Evolutionary conservation across 2,113 vertebrate genomes (phyloP).

Genomic region (Serilophus lunatus): DNA sequence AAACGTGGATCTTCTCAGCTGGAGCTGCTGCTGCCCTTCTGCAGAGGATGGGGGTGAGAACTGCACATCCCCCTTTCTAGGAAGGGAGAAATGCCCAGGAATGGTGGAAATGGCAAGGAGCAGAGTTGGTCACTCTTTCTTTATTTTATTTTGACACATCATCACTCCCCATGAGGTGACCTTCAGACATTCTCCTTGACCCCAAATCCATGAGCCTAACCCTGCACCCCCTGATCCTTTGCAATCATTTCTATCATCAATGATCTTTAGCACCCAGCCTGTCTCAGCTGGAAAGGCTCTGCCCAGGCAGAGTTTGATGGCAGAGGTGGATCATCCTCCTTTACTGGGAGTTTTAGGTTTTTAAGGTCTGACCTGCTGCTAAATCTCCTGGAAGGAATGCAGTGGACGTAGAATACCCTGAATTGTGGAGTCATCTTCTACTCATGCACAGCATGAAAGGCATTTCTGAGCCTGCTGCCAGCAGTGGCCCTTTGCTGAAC

Average conservation of each 20-base stretch:
- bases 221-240: background rate
- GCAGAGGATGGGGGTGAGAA: rapidly evolving
- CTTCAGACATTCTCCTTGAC: background rate
- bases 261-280: background rate
- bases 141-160: background rate
- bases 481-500: background rate
- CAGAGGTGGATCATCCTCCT: background rate
- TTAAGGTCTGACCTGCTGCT: background rate
- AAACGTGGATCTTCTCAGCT: background rate
- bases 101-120: background rate
- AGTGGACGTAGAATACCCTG: background rate
- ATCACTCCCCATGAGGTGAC: background rate
- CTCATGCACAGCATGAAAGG: background rate
- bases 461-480: background rate
- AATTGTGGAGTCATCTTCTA: background rate
- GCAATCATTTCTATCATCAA: rapidly evolving
- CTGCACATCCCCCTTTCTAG: rapidly evolving
- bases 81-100: rapidly evolving
- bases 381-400: background rate
- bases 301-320: background rate
- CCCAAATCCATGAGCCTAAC: background rate
- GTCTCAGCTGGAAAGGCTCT: background rate
- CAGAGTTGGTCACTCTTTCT: rapidly evolving
- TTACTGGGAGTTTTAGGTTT: background rate
- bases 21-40: background rate